Evolutionary conservation across 2,888 invertebrate genomes (phyloP).

Genomic region (Xestia ashworthii): DNA sequence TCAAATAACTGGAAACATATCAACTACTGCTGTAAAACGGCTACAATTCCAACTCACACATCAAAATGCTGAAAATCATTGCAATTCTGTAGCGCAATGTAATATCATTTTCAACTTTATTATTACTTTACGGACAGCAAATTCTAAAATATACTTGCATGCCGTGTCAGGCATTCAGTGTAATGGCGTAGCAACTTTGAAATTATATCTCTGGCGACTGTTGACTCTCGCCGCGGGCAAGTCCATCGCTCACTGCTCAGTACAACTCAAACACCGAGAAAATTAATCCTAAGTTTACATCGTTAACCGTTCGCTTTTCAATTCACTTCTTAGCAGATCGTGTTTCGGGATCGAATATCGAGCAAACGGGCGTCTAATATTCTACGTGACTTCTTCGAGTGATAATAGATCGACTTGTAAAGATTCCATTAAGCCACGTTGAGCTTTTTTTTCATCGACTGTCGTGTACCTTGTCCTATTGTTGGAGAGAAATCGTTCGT

Average conservation of each 20-base stretch:
- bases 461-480: slow-evolving; percentile 77
- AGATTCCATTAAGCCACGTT: slow-evolving; percentile 81
- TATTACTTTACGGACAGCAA: slow-evolving; percentile 65
- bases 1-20: slow-evolving; percentile 53
- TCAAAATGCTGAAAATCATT: slow-evolving; percentile 63
- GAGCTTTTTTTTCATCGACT: slow-evolving; percentile 71
- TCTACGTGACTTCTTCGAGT: slow-evolving; percentile 85
- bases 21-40: slow-evolving; percentile 25
- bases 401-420: slow-evolving; percentile 80
- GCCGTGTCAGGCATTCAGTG: slow-evolving; percentile 69
- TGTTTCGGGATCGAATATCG: slow-evolving; percentile 73
- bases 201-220: slow-evolving; percentile 75
- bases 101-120: slow-evolving; percentile 70
- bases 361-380: slow-evolving; percentile 81
- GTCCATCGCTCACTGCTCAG: slow-evolving; percentile 77
- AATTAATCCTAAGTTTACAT: slow-evolving; percentile 81
- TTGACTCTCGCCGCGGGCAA: slow-evolving; percentile 73
- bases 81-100: slow-evolving; percentile 53
- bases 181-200: slow-evolving; percentile 77
- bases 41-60: slow-evolving; percentile 58
- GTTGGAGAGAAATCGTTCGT: slow-evolving; percentile 84
- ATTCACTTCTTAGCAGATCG: slow-evolving; percentile 76
- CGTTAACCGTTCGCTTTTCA: slow-evolving; percentile 77
- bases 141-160: slow-evolving; percentile 70
- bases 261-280: slow-evolving; percentile 78